Conservation (phyloP, 92 coral and sea anemone species). For the Anthopleura xanthogrammica region DNA sequence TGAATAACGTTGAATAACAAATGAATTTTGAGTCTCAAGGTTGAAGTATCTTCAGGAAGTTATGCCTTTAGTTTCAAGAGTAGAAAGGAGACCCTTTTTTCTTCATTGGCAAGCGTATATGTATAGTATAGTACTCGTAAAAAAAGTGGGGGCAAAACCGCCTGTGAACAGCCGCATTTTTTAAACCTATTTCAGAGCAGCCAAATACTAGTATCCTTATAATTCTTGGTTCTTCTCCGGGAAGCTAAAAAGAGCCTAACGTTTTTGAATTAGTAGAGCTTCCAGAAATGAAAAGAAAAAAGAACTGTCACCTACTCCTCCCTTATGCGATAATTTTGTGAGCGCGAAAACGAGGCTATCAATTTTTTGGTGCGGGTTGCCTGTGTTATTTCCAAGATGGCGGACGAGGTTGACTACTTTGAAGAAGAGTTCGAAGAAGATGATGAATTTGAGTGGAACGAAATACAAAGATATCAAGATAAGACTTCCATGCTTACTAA, state of each 20-base stretch:
- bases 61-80: not conserved
- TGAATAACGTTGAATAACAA: not conserved
- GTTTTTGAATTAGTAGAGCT: too few species aligned
- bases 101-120: not conserved
- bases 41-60: not conserved
- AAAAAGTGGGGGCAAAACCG: not conserved
- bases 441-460: conserved; percentile 53
- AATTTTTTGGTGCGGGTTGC: not conserved
- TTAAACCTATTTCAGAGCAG: too few species aligned
- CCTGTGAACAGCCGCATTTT: too few species aligned
- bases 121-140: not conserved
- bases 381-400: conserved; percentile 42
- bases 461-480: conserved; percentile 29
- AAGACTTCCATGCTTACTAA: not conserved
- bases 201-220: too few species aligned
- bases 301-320: too few species aligned
- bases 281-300: too few species aligned
- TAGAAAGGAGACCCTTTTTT: not conserved
- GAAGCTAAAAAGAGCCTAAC: too few species aligned
- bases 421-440: conserved; percentile 41
- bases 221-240: too few species aligned
- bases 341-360: not conserved
- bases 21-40: not conserved
- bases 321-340: not conserved
- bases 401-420: conserved; percentile 14